Evolutionary conservation across 2,113 vertebrate genomes (phyloP), one percentile per base, ranked within the genome.

Genomic region (Petrocephalus microphthalmus): DNA sequence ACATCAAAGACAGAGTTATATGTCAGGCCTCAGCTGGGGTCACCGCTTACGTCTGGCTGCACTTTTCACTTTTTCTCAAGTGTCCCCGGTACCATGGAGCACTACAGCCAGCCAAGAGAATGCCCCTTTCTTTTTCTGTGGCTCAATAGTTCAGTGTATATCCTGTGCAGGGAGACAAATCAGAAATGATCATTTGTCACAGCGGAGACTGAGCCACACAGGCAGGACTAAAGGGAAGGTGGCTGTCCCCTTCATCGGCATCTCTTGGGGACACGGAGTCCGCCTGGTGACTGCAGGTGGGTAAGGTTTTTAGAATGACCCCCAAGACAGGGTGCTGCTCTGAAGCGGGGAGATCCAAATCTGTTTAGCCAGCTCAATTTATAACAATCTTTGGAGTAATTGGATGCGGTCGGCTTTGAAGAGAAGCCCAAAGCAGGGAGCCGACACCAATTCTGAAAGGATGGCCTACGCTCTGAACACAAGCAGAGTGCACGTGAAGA

Each of bases 11-110:
- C 33, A 78, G 33, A 19, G 71, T 29, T 42, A 1, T 19, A 29
- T 19, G 29, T 78, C 71, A 42, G 71, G 33, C 33, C 29, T 78
- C 47, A 49, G 45, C 22, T 47, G 42, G 81, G 81, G 20, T 51
- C 81, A 22, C 22, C 22, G 45, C 64, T 25, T 56, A 52, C n/a
- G 22, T 25, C 81, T 87, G 42, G 60, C 49, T 74, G 57, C 33
- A 85, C 25, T 45, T 22, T 54, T 37, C 52, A 49, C 64, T 78
- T 0, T 60, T 54, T 89, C 29, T 89, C 49, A 87, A 89, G 52
- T 25, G 56, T 51, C 86, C 87, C 42, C 84, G 91, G 91, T 91
- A 91, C 91, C 90, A 91, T 90, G 91, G 89, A 92, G 89, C 84
- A 90, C 89, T 83, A 85, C 81, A 37, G 86, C 87, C 87, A 88